These are phyloP conservation scores for Telenomus remus DNA, from an alignment of 1,140 invertebrate species.

Conservation along the genomic window DNA sequence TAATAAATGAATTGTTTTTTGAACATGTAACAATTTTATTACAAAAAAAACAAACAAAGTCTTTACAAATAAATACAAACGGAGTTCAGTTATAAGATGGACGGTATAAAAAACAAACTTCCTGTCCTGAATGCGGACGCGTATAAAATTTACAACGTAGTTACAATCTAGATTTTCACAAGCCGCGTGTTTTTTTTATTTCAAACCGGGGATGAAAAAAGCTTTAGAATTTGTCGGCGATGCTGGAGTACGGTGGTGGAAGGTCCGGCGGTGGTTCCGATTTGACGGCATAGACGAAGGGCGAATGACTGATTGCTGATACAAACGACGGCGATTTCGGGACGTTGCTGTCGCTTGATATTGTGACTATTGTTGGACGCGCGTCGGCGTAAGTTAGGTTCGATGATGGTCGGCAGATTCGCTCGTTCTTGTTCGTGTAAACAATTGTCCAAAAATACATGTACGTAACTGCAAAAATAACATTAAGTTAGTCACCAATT, in stretches of 20 bases:
- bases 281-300: conserved; percentile 43
- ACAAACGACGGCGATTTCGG: conserved; percentile 70
- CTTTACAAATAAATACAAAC: conserved; percentile 39
- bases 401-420: conserved; percentile 28
- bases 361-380: conserved; percentile 27
- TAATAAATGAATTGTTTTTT: no score
- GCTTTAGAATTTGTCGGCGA: conserved; percentile 50
- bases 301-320: conserved; percentile 49
- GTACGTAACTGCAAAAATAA: conserved; percentile 64
- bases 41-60: not conserved
- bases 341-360: conserved; percentile 49
- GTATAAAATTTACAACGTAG: conserved; percentile 9
- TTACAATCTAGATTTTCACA: not conserved
- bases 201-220: conserved; percentile 11
- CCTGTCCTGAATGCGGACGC: conserved; percentile 1
- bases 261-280: conserved; percentile 22
- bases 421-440: conserved; percentile 60
- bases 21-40: not conserved
- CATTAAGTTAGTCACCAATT: conserved; percentile 17
- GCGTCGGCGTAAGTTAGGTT: conserved; percentile 14
- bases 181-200: not conserved
- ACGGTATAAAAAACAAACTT: conserved; percentile 31
- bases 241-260: conserved; percentile 29
- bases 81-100: conserved; percentile 21
- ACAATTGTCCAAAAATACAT: conserved; percentile 69